Evolutionary conservation across 1,140 invertebrate genomes (phyloP).

Genomic region (Drosophila miranda): DNA sequence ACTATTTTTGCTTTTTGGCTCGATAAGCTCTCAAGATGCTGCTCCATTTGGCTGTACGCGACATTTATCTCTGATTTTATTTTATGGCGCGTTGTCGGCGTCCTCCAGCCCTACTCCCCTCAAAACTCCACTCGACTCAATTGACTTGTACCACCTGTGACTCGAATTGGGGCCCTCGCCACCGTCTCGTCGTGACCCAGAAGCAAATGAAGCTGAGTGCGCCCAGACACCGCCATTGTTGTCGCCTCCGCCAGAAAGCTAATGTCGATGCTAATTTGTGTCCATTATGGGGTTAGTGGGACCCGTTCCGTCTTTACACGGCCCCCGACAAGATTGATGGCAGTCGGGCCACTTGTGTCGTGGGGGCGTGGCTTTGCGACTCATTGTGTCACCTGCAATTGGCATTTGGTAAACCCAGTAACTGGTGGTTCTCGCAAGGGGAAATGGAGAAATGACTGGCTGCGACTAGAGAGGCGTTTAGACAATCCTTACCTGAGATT

Average conservation of each 20-base stretch:
- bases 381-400: too few relatives aligned
- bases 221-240: slow-evolving; percentile 29
- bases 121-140: neutral
- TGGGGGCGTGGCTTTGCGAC: neutral
- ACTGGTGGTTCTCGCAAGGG: too few relatives aligned
- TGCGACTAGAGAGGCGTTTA: too few relatives aligned
- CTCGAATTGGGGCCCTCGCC: slow-evolving; percentile 8
- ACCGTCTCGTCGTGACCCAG: slow-evolving; percentile 34
- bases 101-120: neutral
- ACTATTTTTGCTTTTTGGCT: slow-evolving; percentile 63
- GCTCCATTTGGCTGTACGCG: slow-evolving; percentile 52
- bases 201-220: slow-evolving; percentile 34
- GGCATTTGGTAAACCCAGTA: too few relatives aligned
- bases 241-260: slow-evolving; percentile 13
- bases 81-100: slow-evolving; percentile 47
- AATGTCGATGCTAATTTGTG: slow-evolving; percentile 53
- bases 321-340: slow-evolving; percentile 8
- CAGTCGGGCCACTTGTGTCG: neutral
- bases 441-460: too few relatives aligned
- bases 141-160: slow-evolving; percentile 12
- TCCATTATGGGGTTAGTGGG: slow-evolving; percentile 54
- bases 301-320: neutral
- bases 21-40: slow-evolving; percentile 48
- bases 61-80: slow-evolving; percentile 51
- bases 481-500: too few relatives aligned